phyloP scores from a whole-genome alignment of 2,113 vertebrate species.

The Hemiscyllium ocellatum region DNA sequence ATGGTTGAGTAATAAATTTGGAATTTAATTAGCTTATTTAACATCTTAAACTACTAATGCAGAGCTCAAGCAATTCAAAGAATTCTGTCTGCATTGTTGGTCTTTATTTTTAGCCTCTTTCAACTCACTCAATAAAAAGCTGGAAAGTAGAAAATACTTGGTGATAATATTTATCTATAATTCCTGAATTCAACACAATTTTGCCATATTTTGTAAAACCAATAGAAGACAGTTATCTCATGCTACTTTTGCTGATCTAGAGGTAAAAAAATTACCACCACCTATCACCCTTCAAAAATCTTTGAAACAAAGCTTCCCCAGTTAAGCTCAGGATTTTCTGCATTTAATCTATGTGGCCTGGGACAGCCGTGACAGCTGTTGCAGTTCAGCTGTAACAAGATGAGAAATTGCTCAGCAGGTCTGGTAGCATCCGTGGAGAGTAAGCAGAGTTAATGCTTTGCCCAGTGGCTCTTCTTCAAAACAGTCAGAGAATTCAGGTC shows the following conservation, averaged over 20 bases:
- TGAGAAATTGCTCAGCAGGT: no score
- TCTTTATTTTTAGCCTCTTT: not conserved
- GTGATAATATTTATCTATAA: not conserved
- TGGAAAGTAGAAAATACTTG: not conserved
- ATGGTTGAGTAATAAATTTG: not conserved
- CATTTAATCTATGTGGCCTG: not conserved
- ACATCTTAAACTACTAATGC: not conserved
- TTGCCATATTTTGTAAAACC: not conserved
- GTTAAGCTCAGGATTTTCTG: not conserved
- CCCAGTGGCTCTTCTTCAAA: no score
- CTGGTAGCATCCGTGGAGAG: no score
- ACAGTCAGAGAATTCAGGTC: no score
- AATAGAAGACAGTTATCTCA: not conserved
- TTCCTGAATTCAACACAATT: not conserved
- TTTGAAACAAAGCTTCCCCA: not conserved
- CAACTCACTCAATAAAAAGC: not conserved
- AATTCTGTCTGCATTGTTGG: not conserved
- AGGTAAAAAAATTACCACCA: not conserved
- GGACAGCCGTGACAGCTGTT: not conserved
- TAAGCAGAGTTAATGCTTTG: no score
- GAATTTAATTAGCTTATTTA: not conserved
- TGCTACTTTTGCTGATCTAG: not conserved
- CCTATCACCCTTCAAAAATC: not conserved
- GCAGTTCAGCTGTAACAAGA: not conserved
- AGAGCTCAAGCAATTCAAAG: not conserved